Evolutionary conservation across 2,113 vertebrate genomes (phyloP).

Genomic region (Eubucco bourcierii): DNA sequence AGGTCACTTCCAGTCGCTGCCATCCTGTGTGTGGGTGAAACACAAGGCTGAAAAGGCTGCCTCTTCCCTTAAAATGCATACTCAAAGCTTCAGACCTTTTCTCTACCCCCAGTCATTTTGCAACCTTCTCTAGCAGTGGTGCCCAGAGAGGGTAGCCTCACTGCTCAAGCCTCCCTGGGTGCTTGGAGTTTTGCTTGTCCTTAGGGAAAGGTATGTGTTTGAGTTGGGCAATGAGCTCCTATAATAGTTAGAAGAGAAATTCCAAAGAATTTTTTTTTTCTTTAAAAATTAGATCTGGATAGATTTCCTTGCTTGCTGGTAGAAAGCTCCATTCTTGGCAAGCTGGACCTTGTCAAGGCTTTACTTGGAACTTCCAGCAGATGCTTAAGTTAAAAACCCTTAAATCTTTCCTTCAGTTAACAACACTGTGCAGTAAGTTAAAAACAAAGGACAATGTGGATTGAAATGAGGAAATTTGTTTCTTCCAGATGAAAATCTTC

Average conservation of each 20-base stretch:
- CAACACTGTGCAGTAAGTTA: background rate
- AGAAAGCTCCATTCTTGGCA: conserved; percentile 53
- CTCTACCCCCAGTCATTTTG: background rate
- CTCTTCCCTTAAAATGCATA: background rate
- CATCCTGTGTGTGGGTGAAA: background rate
- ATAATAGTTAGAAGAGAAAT: conserved; percentile 1
- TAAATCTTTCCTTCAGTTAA: conserved; percentile 44
- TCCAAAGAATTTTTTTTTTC: background rate
- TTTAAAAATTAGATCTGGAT: background rate
- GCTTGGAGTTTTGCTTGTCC: background rate
- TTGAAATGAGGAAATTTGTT: background rate
- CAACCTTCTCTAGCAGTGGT: background rate
- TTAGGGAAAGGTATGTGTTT: conserved; percentile 51
- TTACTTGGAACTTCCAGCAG: conserved; percentile 48
- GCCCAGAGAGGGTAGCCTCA: rapidly evolving
- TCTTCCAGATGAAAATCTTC: conserved; percentile 40
- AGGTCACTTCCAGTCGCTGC: too few relatives aligned
- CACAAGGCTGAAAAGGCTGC: background rate
- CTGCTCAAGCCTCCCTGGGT: rapidly evolving
- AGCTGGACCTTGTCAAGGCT: conserved; percentile 40
- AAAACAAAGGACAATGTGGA: background rate
- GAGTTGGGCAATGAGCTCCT: conserved; percentile 8
- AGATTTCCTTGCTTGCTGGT: conserved; percentile 49
- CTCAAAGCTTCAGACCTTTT: background rate
- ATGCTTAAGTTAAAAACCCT: conserved; percentile 30